Evolutionary conservation across 1,140 invertebrate species (phyloP).

Genomic region (Coptotermes formosanus): DNA sequence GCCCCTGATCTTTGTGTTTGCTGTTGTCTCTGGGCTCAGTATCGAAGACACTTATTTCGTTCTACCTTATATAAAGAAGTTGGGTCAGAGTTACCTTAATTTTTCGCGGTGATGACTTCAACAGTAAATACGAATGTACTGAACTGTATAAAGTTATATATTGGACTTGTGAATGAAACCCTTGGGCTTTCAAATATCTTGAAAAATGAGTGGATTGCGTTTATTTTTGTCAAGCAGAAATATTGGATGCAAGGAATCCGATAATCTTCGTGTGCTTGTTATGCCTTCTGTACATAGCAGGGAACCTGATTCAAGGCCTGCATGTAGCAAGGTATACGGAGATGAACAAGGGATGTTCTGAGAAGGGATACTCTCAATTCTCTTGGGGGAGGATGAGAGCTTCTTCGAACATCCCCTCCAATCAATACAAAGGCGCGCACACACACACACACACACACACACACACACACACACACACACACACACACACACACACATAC

Average conservation of each 20-base stretch:
- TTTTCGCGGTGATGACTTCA: no score
- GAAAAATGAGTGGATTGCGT: slow-evolving; percentile 6
- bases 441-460: neutral
- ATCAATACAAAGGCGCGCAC: no score
- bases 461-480: neutral
- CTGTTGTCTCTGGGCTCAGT: no score
- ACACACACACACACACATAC: neutral
- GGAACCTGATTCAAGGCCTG: neutral
- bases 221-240: slow-evolving; percentile 1
- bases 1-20: no score
- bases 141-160: neutral
- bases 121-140: no score
- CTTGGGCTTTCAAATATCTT: neutral
- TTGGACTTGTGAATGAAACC: neutral
- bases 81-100: no score
- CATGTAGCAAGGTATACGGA: slow-evolving; percentile 5
- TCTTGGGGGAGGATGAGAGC: neutral
- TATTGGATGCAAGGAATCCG: slow-evolving; percentile 17
- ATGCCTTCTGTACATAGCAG: neutral
- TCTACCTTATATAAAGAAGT: no score
- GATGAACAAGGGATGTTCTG: slow-evolving; percentile 14
- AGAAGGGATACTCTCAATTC: slow-evolving; percentile 10
- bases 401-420: neutral
- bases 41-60: no score
- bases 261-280: neutral